A percentile compares a stretch with the other conserved stretches of the same genome.
Conservation (phyloP, 2,888 invertebrate genomes). For the Amorpha juglandis region DNA sequence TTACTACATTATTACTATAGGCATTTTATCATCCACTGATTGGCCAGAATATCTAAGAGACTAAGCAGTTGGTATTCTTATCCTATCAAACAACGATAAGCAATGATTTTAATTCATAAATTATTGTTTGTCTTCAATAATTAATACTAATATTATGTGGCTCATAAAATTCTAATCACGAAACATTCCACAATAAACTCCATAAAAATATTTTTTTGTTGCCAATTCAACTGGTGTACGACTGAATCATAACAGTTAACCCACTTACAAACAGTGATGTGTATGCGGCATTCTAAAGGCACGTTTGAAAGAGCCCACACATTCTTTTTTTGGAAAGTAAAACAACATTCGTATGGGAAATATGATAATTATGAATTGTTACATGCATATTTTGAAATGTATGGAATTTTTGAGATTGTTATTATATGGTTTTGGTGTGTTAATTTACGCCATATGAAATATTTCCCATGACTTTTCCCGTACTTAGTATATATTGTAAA, state of each 20-base stretch:
- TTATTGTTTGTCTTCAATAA: neutral
- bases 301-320: slow-evolving; percentile 6
- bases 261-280: neutral
- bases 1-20: too few species aligned
- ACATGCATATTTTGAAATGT: neutral
- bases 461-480: too few species aligned
- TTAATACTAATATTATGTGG: neutral
- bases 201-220: slow-evolving; percentile 26
- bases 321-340: slow-evolving; percentile 2
- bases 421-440: neutral
- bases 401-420: slow-evolving; percentile 5
- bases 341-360: slow-evolving; percentile 19
- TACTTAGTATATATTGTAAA: too few species aligned
- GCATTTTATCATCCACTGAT: too few species aligned
- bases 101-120: neutral
- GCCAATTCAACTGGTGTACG: slow-evolving; percentile 26
- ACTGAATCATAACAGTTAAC: neutral
- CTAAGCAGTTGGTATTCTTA: too few species aligned
- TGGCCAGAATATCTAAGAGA: too few species aligned
- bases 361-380: slow-evolving; percentile 16
- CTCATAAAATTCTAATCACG: slow-evolving; percentile 12
- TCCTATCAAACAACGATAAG: too few species aligned
- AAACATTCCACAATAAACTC: slow-evolving; percentile 12
- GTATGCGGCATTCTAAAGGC: neutral
- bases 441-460: neutral